Evolutionary conservation across 2,888 invertebrate species (phyloP), one percentile per base, ranked within the genome.

Genomic region (Acrobasis suavella): DNA sequence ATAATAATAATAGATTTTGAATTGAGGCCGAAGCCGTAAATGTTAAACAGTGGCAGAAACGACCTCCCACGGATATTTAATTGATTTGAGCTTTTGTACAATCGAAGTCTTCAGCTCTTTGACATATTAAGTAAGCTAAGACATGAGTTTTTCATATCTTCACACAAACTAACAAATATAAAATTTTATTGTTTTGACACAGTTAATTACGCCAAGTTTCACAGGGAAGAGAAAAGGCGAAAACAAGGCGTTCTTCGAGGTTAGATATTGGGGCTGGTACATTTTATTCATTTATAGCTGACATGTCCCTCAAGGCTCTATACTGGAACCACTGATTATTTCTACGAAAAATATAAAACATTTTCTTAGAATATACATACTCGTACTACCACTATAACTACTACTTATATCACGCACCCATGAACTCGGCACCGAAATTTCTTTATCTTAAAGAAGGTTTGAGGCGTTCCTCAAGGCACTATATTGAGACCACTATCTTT

Each of bases 51-150:
- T 14, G n/a, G 14, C n/a, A 46, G 46, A 14, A 55, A 16, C 39
- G 56, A 56, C 56, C 56, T 42, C 56, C 56, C 56, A 42, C 42
- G 42, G 56, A 46, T 42, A 22, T 22, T 42, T 56, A 42, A 32
- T 52, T 32, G 32, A 12, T 14, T 32, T 32, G 8, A 6, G 32
- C 8, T 7, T 8, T 8, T 32, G 7, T 32, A 32, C 7, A 22
- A 8, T 32, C 0, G 32, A 8, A 32, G 32, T 32, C 8, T 32
- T 32, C 7, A 32, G 32, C 32, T 32, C 5, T 22, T 7, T 32
- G 32, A 7, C 5, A 32, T 7, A 32, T 32, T 2, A 7, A 32
- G 32, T 32, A 22, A 22, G 22, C 22, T 22, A 22, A 22, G 22
- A 22, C 22, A 22, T 22, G 3, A 22, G 22, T n/a, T n/a, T n/a